Evolutionary conservation across 2,797 vertebrate genomes (phyloP).

Genomic region (Morelia viridis): DNA sequence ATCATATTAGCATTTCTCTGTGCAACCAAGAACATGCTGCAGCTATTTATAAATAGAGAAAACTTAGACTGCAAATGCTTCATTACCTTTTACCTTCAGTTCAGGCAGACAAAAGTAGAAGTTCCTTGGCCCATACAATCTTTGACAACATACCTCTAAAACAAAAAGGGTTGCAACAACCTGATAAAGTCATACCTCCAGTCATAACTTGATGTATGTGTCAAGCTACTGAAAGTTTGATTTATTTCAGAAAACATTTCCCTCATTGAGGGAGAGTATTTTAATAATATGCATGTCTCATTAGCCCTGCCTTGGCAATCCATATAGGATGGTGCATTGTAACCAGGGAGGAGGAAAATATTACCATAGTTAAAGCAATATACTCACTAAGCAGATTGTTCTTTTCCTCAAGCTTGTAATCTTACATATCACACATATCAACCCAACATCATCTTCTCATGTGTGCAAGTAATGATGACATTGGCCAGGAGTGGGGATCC

Average conservation of each 20-base stretch:
- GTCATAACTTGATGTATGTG: neutral
- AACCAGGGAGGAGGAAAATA: constrained; percentile 50
- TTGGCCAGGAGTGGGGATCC: neutral
- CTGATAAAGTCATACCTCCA: neutral
- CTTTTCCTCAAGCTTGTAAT: neutral
- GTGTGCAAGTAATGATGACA: neutral
- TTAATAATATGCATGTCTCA: constrained; percentile 66
- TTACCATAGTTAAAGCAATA: constrained; percentile 61
- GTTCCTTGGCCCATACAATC: neutral
- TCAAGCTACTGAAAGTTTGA: constrained; percentile 40
- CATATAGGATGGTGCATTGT: constrained; percentile 45
- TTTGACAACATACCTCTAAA: neutral
- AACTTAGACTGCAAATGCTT: neutral
- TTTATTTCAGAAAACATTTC: constrained; percentile 51
- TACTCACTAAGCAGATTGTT: constrained; percentile 25
- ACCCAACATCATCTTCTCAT: neutral
- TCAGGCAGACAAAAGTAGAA: neutral
- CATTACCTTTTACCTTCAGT: neutral
- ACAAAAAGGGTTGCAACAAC: neutral
- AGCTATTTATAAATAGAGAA: neutral
- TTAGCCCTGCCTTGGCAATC: constrained; percentile 66
- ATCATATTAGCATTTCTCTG: neutral
- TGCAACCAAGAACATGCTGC: neutral
- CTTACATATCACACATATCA: neutral
- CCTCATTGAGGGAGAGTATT: constrained; percentile 56